These are phyloP conservation scores for Champsocephalus gunnari DNA, from an alignment of 2,797 vertebrate genomes.

Conservation along the genomic window DNA sequence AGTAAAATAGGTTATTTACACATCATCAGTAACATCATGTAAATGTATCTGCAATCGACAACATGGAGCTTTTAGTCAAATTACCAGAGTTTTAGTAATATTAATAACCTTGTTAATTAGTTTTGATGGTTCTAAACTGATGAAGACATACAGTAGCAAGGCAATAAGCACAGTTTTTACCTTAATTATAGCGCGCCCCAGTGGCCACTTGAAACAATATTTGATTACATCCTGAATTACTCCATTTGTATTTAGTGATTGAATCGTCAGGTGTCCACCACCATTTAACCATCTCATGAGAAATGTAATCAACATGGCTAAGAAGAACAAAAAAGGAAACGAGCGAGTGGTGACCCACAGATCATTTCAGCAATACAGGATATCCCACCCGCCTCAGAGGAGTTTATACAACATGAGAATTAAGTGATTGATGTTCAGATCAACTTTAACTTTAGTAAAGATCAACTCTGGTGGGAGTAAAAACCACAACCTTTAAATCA, in stretches of 20 bases:
- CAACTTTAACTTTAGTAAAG: no score
- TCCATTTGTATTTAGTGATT: not conserved
- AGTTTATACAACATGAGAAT: no score
- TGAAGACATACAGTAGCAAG: no score
- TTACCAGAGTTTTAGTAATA: not conserved
- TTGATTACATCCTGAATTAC: not conserved
- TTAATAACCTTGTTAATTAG: not conserved
- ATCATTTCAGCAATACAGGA: no score
- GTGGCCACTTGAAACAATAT: conserved; percentile 26
- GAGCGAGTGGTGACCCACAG: not conserved
- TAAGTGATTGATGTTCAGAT: no score
- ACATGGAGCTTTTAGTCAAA: not conserved
- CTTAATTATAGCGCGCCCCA: conserved; percentile 44
- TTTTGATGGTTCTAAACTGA: not conserved
- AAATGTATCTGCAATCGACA: not conserved
- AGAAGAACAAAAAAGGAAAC: not conserved
- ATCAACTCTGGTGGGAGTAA: no score
- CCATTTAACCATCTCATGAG: not conserved
- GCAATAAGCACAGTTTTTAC: not conserved
- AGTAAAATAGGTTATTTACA: not conserved
- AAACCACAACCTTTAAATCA: no score
- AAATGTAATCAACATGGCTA: not conserved
- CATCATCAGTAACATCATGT: not conserved
- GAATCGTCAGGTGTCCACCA: not conserved
- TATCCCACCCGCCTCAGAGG: no score